A percentile compares a stretch with the other conserved stretches of the same genome.
These are phyloP conservation scores for Tragopan temminckii DNA, from an alignment of 2,797 vertebrate genomes.

Conservation along the genomic window DNA sequence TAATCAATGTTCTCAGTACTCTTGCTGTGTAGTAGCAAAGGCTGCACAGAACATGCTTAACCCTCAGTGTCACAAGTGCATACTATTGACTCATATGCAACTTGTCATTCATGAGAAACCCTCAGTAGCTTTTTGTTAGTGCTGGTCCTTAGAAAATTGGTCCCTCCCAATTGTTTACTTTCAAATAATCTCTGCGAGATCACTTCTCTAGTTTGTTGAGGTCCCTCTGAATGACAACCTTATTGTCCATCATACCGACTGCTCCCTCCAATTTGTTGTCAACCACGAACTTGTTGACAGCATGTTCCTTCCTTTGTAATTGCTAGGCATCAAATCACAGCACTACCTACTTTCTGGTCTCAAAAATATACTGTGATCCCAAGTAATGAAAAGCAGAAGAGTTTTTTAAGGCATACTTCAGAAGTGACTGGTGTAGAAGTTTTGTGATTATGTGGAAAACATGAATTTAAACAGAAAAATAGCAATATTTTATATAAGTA, in stretches of 20 bases:
- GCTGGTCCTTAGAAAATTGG: rapidly evolving
- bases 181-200: background rate
- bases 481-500: background rate
- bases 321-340: background rate
- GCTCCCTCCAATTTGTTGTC: background rate
- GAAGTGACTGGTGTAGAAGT: background rate
- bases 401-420: background rate
- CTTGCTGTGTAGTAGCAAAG: rapidly evolving
- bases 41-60: rapidly evolving
- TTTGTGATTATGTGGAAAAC: background rate
- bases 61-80: background rate
- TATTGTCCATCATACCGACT: background rate
- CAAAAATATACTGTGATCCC: background rate
- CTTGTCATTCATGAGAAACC: background rate
- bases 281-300: background rate
- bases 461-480: background rate
- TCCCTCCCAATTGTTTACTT: background rate
- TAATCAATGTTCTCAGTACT: background rate
- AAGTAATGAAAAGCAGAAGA: background rate
- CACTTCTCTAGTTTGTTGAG: background rate
- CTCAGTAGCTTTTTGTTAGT: background rate
- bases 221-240: background rate
- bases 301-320: background rate
- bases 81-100: background rate
- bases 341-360: background rate